phyloP scores from a whole-genome alignment of 2,888 invertebrate species.

The Penaeus monodon region DNA sequence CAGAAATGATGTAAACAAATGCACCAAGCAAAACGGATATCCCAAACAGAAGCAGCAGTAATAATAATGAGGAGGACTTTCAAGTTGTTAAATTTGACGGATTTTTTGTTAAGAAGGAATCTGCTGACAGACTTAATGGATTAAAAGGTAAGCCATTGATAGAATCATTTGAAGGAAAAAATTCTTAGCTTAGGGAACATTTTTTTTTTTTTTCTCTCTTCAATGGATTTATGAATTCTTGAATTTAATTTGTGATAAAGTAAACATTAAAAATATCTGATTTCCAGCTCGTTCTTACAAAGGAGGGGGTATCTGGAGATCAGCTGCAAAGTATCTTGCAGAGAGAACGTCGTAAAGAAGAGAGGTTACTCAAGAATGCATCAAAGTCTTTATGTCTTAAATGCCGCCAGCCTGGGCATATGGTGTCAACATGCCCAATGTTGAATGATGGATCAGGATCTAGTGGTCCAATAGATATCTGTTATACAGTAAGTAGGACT shows the following conservation, averaged over 20 bases:
- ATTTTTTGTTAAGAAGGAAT: constrained; percentile 50
- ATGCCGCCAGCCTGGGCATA: constrained; percentile 71
- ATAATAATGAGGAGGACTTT: neutral
- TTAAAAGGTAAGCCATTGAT: constrained; percentile 29
- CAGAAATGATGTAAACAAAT: neutral
- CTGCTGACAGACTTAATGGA: constrained; percentile 51
- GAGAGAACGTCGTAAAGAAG: constrained; percentile 62
- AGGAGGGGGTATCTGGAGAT: constrained; percentile 45
- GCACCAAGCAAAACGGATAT: neutral
- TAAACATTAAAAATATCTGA: too few species aligned
- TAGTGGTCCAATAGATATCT: constrained; percentile 19
- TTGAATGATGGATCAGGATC: neutral
- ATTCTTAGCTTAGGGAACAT: too few species aligned
- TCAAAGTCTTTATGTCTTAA: constrained; percentile 69
- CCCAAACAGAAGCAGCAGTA: neutral
- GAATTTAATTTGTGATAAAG: too few species aligned
- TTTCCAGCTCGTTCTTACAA: constrained; percentile 47
- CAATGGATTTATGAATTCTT: too few species aligned
- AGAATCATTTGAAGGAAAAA: too few species aligned
- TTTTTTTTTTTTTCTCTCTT: too few species aligned
- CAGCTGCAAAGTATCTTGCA: constrained; percentile 48
- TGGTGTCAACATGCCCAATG: constrained; percentile 70
- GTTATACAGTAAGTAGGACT: constrained; percentile 43
- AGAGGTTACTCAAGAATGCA: constrained; percentile 53
- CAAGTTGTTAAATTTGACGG: constrained; percentile 56